Evolutionary conservation across 37 sponge, comb jelly and placozoan species (phyloP).

Genomic region (Cladorhizidae sp.): DNA sequence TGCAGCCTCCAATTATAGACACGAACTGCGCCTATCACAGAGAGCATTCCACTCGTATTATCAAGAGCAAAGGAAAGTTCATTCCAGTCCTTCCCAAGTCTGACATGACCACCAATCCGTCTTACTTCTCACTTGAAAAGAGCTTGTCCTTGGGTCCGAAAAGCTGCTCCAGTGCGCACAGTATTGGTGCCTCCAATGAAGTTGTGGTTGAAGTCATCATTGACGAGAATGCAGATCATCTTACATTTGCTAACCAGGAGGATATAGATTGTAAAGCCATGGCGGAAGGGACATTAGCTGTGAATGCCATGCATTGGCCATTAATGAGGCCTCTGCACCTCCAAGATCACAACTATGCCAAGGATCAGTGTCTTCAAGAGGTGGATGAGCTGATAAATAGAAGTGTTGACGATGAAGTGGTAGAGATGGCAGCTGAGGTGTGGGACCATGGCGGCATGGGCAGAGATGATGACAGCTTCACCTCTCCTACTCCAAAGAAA

Average conservation of each 20-base stretch:
- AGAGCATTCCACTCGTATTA: conserved; percentile 17
- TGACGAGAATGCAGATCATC: not conserved
- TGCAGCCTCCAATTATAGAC: conserved; percentile 62
- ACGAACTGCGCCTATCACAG: conserved; percentile 4
- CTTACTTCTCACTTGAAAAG: conserved; percentile 22
- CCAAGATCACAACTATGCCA: conserved; percentile 32
- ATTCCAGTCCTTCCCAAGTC: conserved; percentile 27
- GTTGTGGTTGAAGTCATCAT: not conserved
- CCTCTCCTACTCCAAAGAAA: conserved; percentile 14
- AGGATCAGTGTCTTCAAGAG: not conserved
- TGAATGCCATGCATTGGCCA: not conserved
- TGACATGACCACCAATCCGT: not conserved
- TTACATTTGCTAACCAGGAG: not conserved
- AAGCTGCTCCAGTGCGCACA: not conserved
- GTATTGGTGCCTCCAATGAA: not conserved
- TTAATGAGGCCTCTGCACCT: conserved; percentile 3
- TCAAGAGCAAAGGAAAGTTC: conserved; percentile 60
- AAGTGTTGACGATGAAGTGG: not conserved
- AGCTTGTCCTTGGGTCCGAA: not conserved
- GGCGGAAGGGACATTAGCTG: not conserved
- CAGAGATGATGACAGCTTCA: not conserved
- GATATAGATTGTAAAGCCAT: not conserved
- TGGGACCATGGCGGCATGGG: not conserved
- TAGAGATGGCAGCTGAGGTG: not conserved
- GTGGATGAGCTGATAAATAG: not conserved